Evolutionary conservation across 2,888 invertebrate genomes (phyloP).

Genomic region (Adineta ricciae): DNA sequence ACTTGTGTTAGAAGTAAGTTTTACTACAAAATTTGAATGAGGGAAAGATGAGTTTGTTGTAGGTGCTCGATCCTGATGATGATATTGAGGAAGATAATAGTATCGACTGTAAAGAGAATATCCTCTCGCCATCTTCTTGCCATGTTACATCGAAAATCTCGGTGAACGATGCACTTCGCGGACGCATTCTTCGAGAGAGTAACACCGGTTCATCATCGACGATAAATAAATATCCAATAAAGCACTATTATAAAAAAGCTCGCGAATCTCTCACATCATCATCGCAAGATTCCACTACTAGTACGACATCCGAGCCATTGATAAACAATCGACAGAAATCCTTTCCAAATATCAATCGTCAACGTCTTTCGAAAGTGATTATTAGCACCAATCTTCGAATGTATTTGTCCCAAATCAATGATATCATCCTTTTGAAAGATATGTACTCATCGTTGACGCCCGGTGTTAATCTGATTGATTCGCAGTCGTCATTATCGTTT

Average conservation of each 20-base stretch:
- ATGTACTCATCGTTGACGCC: neutral
- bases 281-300: neutral
- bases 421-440: neutral
- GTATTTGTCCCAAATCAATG: neutral
- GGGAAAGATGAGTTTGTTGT: neutral
- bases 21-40: too few relatives aligned
- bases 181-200: neutral
- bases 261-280: constrained; percentile 5
- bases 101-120: neutral
- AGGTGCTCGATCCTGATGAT: constrained; percentile 13
- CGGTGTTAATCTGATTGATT: neutral
- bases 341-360: neutral
- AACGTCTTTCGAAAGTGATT: neutral
- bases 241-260: constrained; percentile 15
- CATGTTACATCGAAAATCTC: neutral
- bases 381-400: constrained; percentile 2
- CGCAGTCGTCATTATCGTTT: neutral
- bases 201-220: neutral
- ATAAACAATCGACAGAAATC: neutral
- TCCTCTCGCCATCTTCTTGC: neutral
- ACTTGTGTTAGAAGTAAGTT: constrained; percentile 5
- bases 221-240: neutral
- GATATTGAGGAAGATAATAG: neutral
- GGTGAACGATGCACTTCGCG: neutral
- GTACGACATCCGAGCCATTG: neutral